Conservation (phyloP, 2,888 invertebrate genomes). For the Eudemis profundana region DNA sequence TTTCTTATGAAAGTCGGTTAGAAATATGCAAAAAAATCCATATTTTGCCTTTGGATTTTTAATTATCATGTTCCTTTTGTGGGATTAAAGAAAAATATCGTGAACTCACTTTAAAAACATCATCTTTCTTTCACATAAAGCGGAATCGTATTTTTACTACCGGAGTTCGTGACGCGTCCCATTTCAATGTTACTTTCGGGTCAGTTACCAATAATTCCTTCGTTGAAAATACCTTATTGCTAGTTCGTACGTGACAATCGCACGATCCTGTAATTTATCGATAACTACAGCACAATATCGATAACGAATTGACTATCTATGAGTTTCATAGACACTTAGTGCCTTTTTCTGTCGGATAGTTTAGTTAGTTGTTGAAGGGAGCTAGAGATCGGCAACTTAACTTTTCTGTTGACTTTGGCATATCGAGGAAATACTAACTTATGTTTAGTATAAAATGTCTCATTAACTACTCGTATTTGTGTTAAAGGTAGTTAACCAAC, state of each 20-base stretch:
- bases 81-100: no score
- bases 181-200: background rate
- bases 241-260: constrained; percentile 26
- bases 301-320: background rate
- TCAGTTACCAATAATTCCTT: constrained; percentile 22
- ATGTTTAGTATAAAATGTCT: background rate
- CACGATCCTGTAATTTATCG: constrained; percentile 18
- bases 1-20: no score
- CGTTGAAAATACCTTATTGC: constrained; percentile 22
- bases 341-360: background rate
- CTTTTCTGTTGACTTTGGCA: background rate
- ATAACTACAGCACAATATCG: constrained; percentile 4
- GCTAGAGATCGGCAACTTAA: background rate
- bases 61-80: no score
- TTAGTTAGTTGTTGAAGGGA: background rate
- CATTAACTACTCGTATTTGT: background rate
- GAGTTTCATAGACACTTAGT: background rate
- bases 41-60: no score
- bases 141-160: constrained; percentile 1
- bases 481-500: background rate
- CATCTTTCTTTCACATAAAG: background rate
- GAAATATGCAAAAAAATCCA: no score
- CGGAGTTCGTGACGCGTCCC: background rate
- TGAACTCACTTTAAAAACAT: no score
- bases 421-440: background rate